Conservation (phyloP, 1,140 invertebrate genomes). For the Thalassaphorura encarpata region DNA sequence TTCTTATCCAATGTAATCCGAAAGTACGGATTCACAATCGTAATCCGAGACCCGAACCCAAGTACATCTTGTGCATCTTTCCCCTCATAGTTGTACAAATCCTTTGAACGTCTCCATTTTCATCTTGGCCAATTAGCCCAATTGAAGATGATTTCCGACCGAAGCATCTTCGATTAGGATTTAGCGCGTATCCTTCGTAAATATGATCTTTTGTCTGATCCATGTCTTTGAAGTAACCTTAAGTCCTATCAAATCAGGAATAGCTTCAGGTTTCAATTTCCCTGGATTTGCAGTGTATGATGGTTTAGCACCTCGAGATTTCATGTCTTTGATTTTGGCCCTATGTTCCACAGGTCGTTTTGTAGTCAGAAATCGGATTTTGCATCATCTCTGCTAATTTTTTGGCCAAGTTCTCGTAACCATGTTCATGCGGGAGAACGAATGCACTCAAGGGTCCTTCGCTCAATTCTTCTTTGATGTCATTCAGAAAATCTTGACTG, state of each 20-base stretch:
- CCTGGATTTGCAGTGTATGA: background rate
- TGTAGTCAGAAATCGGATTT: too few species aligned
- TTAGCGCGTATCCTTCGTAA: slow-evolving; percentile 13
- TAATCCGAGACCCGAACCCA: slow-evolving; percentile 12
- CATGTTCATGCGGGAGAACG: background rate
- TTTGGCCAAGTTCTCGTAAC: background rate
- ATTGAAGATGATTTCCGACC: slow-evolving; percentile 1
- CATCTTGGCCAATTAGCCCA: slow-evolving; percentile 9
- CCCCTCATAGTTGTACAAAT: slow-evolving; percentile 9
- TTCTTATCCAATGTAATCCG: too few species aligned
- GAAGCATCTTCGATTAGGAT: slow-evolving; percentile 17
- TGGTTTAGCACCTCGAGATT: background rate
- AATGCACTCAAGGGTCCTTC: background rate
- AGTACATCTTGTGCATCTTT: background rate
- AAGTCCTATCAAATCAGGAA: background rate
- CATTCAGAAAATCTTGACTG: background rate
- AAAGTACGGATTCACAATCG: slow-evolving; percentile 18
- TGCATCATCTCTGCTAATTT: background rate
- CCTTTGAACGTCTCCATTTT: slow-evolving; percentile 9
- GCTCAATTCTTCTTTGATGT: background rate
- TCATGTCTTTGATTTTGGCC: background rate
- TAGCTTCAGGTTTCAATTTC: background rate
- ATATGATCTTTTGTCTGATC: slow-evolving; percentile 2
- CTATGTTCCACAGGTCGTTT: background rate
- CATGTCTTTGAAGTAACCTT: too few species aligned